Percentiles rank a stretch among this genome's conserved stretches.
Evolutionary conservation across 2,113 vertebrate genomes (phyloP).

Genomic region (Tenebrosternarchus preto): DNA sequence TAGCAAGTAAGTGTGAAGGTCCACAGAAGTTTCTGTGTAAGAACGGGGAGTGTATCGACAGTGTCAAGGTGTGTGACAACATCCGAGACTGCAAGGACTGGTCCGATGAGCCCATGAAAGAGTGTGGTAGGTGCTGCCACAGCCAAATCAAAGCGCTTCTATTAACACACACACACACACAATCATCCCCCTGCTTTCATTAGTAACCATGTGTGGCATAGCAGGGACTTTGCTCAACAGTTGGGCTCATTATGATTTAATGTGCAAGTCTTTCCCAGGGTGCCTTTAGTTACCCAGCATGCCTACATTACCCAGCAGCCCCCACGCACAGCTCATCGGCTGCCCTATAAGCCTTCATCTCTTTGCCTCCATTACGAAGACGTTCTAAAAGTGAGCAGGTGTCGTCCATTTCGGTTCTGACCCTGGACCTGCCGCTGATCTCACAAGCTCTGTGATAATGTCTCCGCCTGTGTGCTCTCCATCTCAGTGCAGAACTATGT

Average conservation of each 20-base stretch:
- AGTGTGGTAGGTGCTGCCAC: constrained; percentile 84
- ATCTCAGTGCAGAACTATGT: constrained; percentile 24
- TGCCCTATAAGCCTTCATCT: background rate
- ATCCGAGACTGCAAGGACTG: constrained; percentile 94
- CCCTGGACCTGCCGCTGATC: background rate
- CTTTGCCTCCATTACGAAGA: background rate
- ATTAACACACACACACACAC: background rate
- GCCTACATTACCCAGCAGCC: constrained; percentile 55
- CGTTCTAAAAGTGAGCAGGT: background rate
- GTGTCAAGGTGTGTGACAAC: constrained; percentile 90
- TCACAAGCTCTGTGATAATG: background rate
- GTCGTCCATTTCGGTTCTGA: background rate
- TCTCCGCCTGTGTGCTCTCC: constrained; percentile 6
- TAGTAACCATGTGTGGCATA: no score
- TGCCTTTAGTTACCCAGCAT: constrained; percentile 23
- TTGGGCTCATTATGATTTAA: constrained; percentile 66
- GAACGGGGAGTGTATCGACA: constrained; percentile 93
- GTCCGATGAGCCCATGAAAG: constrained; percentile 94
- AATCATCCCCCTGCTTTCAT: background rate
- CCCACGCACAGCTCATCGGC: background rate
- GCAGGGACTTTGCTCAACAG: constrained; percentile 35
- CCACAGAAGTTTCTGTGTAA: constrained; percentile 91
- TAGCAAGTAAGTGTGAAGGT: constrained; percentile 90
- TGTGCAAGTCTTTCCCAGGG: constrained; percentile 54
- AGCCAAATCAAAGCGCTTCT: background rate